Percentiles rank a stretch among this genome's conserved stretches.
Conservation (phyloP, 2,797 vertebrate genomes). For the Spinus olivaceus region DNA sequence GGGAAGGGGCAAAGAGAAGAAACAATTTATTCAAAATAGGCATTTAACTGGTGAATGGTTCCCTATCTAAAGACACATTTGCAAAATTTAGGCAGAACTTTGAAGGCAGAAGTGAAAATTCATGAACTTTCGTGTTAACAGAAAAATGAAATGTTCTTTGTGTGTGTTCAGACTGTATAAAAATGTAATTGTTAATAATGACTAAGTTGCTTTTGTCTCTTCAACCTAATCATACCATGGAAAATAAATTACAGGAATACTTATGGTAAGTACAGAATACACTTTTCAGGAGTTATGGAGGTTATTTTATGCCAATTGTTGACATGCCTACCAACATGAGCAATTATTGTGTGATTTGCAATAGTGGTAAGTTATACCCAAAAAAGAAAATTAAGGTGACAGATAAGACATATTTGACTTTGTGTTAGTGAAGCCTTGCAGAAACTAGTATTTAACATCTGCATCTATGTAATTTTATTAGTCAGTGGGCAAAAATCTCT, state of each 20-base stretch:
- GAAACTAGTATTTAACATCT: background rate
- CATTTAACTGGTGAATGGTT: background rate
- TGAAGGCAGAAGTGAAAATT: background rate
- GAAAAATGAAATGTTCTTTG: background rate
- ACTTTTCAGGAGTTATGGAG: background rate
- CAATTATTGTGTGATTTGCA: background rate
- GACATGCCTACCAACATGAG: background rate
- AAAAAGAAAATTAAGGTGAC: background rate
- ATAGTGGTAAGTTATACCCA: background rate
- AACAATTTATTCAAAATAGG: background rate
- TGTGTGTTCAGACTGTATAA: background rate
- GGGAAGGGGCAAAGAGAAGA: background rate
- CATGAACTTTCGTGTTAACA: fast-evolving
- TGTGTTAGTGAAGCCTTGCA: background rate
- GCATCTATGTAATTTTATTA: background rate
- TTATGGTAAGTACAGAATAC: background rate
- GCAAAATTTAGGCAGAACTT: background rate
- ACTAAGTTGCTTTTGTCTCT: background rate
- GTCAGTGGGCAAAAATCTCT: background rate
- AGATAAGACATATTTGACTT: background rate
- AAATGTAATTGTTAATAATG: background rate
- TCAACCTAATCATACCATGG: background rate
- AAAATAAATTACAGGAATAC: background rate
- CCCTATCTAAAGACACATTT: background rate
- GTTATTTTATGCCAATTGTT: background rate